Base-by-base conservation (phyloP, 2,888 invertebrate species). In the Lasioglossum malachurum region DNA sequence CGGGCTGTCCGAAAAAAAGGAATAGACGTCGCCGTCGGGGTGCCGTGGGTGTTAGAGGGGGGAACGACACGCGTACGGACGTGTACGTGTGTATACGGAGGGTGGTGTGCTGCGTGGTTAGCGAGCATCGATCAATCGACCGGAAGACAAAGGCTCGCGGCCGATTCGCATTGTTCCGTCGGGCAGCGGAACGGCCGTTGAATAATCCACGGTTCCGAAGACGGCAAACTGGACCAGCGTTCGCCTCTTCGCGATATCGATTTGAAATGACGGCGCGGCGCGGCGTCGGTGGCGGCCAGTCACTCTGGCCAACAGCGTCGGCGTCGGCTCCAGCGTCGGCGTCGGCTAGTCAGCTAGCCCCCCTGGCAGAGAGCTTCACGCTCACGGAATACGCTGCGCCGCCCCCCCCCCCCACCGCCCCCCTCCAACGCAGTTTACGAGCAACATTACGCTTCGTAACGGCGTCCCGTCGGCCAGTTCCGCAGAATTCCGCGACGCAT, bases 61-160 rank as follows among this genome's bases (percentile, higher is more conserved):
- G 2, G 23, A 53, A 53, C 10, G 2, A 53, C 53, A 16, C 60
- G 27, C 27, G 27, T 31, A 7, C 7, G 14, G 5, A n/a, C 16
- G 31, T 64, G 31, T 64, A 64, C 16, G 60, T 31, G 60, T 64
- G 60, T 31, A 3, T 53, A 53, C 23, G 53, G 3, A 2, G 31
- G 23, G 53, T n/a, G 71, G 49, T 31, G 60, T 44, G 41, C 41
- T 46, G 49, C 60, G 23, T 14, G 75, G 60, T 75, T 75, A 67
- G 31, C 74, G 77, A 76, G 74, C 75, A 86, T 81, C 75, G 86
- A 78, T 86, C 86, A 84, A 84, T 86, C 86, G 84, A 78, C 77
- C 84, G 84, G 84, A 78, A 84, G 75, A 81, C 81, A 86, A 84
- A 84, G 75, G 84, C 64, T 16, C 46, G 44, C 53, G 78, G 80